phyloP scores from a whole-genome alignment of 37 sponge, comb jelly and placozoan genomes.

The Amphimedon queenslandica region DNA sequence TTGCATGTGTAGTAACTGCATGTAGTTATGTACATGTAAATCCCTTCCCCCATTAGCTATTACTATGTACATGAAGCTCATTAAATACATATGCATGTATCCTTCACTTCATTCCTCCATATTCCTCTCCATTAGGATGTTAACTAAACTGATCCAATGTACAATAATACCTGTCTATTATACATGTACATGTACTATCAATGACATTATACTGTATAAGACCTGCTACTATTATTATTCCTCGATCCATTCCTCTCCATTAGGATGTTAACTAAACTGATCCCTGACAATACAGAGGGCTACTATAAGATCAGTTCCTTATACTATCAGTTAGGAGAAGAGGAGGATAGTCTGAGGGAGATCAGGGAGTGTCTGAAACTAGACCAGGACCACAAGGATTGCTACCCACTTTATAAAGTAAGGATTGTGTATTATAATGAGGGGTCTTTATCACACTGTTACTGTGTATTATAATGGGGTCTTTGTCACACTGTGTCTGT shows the following conservation, averaged over 20 bases:
- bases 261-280: slow-evolving; percentile 81
- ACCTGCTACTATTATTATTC: background rate
- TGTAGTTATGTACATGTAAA: too few species aligned
- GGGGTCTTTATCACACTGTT: too few species aligned
- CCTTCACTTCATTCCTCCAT: too few species aligned
- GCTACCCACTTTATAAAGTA: slow-evolving; percentile 92
- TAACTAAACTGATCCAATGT: too few species aligned
- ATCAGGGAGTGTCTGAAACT: slow-evolving; percentile 94
- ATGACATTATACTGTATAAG: too few species aligned
- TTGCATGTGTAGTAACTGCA: too few species aligned
- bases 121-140: too few species aligned
- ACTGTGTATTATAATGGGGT: background rate
- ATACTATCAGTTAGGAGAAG: slow-evolving; percentile 84
- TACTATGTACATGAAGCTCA: too few species aligned
- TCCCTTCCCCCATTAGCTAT: too few species aligned
- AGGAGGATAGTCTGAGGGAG: slow-evolving; percentile 89
- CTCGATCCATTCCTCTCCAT: background rate
- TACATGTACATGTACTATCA: background rate
- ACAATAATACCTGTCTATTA: background rate
- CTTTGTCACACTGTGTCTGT: background rate
- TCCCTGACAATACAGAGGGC: slow-evolving; percentile 86
- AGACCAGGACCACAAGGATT: slow-evolving; percentile 88
- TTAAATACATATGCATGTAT: too few species aligned
- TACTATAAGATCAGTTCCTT: slow-evolving; percentile 69
- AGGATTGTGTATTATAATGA: too few species aligned